Evolutionary conservation across 2,797 vertebrate genomes (phyloP).

Genomic region (Garrulus glandarius): DNA sequence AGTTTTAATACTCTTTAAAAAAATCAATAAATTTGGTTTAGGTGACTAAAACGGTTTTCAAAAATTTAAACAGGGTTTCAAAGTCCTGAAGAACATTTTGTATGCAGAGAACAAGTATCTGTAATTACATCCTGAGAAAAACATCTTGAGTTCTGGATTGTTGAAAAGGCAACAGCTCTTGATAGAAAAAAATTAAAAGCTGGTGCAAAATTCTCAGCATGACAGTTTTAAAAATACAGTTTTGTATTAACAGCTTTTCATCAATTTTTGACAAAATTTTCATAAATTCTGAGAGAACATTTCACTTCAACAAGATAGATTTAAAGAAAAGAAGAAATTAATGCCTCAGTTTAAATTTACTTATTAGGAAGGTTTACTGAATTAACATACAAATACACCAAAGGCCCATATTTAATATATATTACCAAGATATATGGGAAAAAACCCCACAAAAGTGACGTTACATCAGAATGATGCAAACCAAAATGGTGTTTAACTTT

Average conservation of each 20-base stretch:
- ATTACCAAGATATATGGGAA: background rate
- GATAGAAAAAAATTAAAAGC: background rate
- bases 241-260: background rate
- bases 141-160: background rate
- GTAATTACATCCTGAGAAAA: background rate
- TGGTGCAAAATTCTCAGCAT: background rate
- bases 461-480: background rate
- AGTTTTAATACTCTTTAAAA: background rate
- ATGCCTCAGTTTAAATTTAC: background rate
- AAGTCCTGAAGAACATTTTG: background rate
- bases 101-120: background rate
- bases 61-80: background rate
- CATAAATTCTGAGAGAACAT: background rate
- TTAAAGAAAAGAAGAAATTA: background rate
- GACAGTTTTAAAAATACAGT: background rate
- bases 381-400: background rate
- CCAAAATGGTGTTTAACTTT: background rate
- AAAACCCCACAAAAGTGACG: fast-evolving
- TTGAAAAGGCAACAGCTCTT: background rate
- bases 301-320: background rate
- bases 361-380: background rate
- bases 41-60: background rate
- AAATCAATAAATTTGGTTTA: background rate
- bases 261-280: background rate
- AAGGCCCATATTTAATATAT: background rate